These are phyloP conservation scores for Coelopa pilipes DNA, from an alignment of 2,888 invertebrate genomes.

Conservation along the genomic window DNA sequence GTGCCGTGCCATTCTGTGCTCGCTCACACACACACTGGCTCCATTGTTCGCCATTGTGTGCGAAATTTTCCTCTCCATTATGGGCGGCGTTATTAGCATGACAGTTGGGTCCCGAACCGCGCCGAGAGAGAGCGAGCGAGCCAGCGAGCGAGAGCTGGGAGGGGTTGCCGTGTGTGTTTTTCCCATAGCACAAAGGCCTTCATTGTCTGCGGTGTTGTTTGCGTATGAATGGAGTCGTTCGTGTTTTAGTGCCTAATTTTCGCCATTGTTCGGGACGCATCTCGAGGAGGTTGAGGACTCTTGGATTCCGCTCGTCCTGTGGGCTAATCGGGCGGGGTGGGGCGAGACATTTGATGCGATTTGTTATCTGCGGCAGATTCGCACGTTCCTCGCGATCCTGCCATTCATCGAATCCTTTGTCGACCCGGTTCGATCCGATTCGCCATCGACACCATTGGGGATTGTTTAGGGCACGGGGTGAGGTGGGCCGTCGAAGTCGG, in stretches of 20 bases:
- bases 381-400: constrained; percentile 46
- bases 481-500: neutral
- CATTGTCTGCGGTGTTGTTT: constrained; percentile 32
- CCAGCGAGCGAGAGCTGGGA: too few relatives aligned
- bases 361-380: constrained; percentile 41
- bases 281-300: constrained; percentile 44
- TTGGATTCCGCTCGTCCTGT: neutral
- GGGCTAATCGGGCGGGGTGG: constrained; percentile 42
- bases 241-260: constrained; percentile 27
- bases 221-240: constrained; percentile 28
- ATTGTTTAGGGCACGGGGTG: constrained; percentile 42
- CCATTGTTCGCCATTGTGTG: constrained; percentile 20
- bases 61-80: constrained; percentile 25
- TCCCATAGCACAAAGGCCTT: constrained; percentile 49
- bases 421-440: constrained; percentile 48
- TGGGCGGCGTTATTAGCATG: constrained; percentile 24
- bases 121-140: constrained; percentile 33
- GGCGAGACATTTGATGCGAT: constrained; percentile 61
- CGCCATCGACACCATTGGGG: constrained; percentile 48
- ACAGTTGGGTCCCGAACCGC: neutral
- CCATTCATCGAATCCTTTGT: constrained; percentile 40
- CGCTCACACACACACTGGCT: neutral
- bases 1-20: neutral
- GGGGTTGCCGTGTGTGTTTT: constrained; percentile 57
- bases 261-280: constrained; percentile 16